Base-by-base conservation (phyloP, 1,140 invertebrate species). In the Dreissena rostriformis region DNA sequence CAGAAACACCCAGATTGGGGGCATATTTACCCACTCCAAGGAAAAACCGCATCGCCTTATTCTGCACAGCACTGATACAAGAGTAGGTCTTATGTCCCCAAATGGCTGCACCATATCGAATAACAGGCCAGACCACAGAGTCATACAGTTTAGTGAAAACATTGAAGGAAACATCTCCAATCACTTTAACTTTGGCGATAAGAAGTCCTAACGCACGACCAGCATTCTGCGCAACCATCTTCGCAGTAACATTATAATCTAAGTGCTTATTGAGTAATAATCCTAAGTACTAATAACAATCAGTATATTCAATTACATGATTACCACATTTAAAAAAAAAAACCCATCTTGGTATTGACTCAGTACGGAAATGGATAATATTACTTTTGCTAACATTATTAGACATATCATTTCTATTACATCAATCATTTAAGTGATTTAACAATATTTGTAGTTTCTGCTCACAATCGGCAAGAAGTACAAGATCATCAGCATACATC, bases 391-490 rank as follows among this genome's bases (percentile, higher is more conserved):
- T 26, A 24, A 67, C 65, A 67, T 67, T 17, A 39, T 5, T 39
- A 5, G 39, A 39, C 39, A 39, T 39, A 39, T 39, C 39, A 28
- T 67, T 67, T 67, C 65, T 67, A 6, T 26, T 24, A 67, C 22
- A 67, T 11, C 65, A 67, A 67, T 67, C 24, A 67, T 67, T 67
- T 24, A 67, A 19, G 29, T 67, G 65, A 67, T 67, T 67, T 67
- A 67, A 7, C 22, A 67, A 67, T 67, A 67, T 11, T 22, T 12
- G 4, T 67, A n/a, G n/a, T n/a, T n/a, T n/a, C n/a, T n/a, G n/a
- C 29, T 67, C 0, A 17, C 29, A 15, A 67, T 28, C 22, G 24
- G 24, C 7, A 19, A 15, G 65, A 19, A 29, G 24, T 39, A 11
- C 22, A n/a, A 22, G 14, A 67, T 67, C 65, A 67, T 67, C 65